Evolutionary conservation across 1,140 invertebrate genomes (phyloP).

Genomic region (Drosophila kepulauana): DNA sequence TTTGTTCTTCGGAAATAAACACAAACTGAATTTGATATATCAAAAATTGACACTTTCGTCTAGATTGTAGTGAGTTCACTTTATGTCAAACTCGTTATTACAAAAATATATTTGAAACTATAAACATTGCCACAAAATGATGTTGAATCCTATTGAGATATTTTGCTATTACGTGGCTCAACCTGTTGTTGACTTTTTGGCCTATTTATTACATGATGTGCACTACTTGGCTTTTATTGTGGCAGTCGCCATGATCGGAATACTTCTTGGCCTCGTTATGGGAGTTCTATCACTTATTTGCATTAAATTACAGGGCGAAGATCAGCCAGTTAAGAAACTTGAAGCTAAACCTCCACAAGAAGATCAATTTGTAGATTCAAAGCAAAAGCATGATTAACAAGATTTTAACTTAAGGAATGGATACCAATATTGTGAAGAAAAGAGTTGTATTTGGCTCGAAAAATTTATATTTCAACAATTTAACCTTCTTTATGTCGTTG

Average conservation of each 20-base stretch:
- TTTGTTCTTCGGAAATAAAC: not conserved
- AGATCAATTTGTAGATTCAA: not conserved
- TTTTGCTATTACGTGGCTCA: constrained; percentile 39
- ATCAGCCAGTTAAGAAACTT: not conserved
- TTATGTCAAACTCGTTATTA: not conserved
- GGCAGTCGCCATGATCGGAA: constrained; percentile 34
- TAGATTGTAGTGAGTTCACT: not conserved
- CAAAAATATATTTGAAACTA: not conserved
- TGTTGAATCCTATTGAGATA: constrained; percentile 62
- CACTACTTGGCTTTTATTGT: constrained; percentile 38
- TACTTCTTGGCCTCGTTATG: constrained; percentile 36
- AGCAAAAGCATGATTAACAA: not conserved
- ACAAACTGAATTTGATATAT: not conserved
- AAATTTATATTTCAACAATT: too few relatives aligned
- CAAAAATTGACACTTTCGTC: not conserved
- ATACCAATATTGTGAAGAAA: not conserved
- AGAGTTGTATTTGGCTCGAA: not conserved
- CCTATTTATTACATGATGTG: constrained; percentile 46
- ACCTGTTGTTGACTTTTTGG: constrained; percentile 51
- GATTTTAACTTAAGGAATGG: not conserved
- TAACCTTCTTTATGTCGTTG: too few relatives aligned
- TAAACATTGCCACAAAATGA: constrained; percentile 26
- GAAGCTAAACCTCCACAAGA: not conserved
- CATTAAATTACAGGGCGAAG: constrained; percentile 26
- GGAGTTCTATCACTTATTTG: constrained; percentile 49